Evolutionary conservation across 2,113 vertebrate genomes (phyloP).

Genomic region (Damaliscus lunatus): DNA sequence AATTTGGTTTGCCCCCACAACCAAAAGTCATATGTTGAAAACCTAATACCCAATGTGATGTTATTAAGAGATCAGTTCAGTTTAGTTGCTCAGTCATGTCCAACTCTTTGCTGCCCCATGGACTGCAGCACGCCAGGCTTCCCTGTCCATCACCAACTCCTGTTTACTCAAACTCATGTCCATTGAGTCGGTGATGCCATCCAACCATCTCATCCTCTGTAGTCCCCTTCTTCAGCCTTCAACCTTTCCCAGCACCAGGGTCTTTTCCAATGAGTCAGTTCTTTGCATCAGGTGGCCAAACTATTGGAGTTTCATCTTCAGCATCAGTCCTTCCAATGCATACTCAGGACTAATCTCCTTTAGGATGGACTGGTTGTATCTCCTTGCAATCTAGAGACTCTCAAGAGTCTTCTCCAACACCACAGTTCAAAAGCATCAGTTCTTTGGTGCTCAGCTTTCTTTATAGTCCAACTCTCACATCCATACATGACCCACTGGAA

Average conservation of each 20-base stretch:
- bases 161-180: background rate
- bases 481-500: background rate
- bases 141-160: background rate
- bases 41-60: background rate
- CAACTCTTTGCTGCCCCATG: background rate
- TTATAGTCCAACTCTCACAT: background rate
- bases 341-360: background rate
- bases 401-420: background rate
- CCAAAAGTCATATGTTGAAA: background rate
- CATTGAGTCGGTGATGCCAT: background rate
- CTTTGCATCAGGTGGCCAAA: background rate
- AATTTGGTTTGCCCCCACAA: background rate
- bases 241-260: background rate
- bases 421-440: background rate
- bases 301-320: background rate
- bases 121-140: background rate
- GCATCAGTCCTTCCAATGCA: background rate
- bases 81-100: background rate
- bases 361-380: background rate
- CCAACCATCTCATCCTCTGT: background rate
- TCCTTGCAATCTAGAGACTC: background rate
- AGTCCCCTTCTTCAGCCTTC: rapidly evolving
- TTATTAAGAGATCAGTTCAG: background rate
- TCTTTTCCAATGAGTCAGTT: background rate
- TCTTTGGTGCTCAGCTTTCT: background rate